Percentiles rank a stretch among this genome's conserved stretches.
phyloP scores from a whole-genome alignment of 92 coral and sea anemone genomes.

The Chrysogorgia sp. region DNA sequence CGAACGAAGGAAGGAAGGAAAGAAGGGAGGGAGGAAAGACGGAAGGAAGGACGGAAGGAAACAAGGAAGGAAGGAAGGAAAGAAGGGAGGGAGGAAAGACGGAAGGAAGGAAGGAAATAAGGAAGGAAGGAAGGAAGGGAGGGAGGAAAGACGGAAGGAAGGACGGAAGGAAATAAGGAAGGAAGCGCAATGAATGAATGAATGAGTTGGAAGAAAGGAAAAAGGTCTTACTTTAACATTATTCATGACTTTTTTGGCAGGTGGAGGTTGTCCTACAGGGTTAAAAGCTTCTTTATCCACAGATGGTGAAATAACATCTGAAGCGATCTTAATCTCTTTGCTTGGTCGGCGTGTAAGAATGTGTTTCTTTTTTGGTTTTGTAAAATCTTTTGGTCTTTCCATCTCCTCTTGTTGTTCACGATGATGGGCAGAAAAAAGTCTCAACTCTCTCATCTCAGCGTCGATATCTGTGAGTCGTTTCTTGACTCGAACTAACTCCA shows the following conservation, averaged over 20 bases:
- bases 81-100: too few relatives aligned
- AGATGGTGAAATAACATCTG: slow-evolving; percentile 24
- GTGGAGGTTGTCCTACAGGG: slow-evolving; percentile 52
- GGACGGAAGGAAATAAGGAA: too few relatives aligned
- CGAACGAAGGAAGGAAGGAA: too few relatives aligned
- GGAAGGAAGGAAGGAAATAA: too few relatives aligned
- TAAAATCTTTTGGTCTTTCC: slow-evolving; percentile 19
- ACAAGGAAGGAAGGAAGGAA: too few relatives aligned
- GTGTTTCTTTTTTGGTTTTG: slow-evolving; percentile 36
- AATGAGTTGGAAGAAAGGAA: too few relatives aligned
- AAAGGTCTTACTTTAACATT: slow-evolving; percentile 85
- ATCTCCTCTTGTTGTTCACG: slow-evolving; percentile 57
- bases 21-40: too few relatives aligned
- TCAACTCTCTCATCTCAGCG: slow-evolving; percentile 75
- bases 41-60: too few relatives aligned
- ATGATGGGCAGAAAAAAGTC: slow-evolving; percentile 64
- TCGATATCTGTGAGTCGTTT: slow-evolving; percentile 89
- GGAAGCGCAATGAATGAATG: too few relatives aligned
- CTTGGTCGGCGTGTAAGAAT: slow-evolving; percentile 14
- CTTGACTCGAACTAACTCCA: slow-evolving; percentile 83
- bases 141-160: too few relatives aligned
- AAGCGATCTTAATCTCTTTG: slow-evolving; percentile 42
- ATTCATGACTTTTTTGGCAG: slow-evolving; percentile 74
- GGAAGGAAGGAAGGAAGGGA: too few relatives aligned
- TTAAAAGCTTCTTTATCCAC: slow-evolving; percentile 56